These are phyloP conservation scores for Amphibalanus amphitrite DNA, from an alignment of 1,140 invertebrate species.

Conservation along the genomic window DNA sequence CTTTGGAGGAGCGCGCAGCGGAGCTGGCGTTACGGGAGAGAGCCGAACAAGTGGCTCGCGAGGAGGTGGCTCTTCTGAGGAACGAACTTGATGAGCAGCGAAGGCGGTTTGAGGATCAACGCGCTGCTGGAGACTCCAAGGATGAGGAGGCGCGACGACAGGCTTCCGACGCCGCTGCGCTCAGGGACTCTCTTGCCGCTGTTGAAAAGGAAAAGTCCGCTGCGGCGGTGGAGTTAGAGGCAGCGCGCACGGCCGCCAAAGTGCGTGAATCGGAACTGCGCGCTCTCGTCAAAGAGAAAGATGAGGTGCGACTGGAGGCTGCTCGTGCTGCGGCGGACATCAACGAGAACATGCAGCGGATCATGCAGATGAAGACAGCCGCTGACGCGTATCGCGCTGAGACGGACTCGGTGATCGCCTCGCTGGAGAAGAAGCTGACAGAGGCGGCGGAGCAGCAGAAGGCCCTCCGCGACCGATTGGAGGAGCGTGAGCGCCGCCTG, in stretches of 20 bases:
- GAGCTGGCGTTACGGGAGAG: constrained; percentile 26
- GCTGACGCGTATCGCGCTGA: too few species aligned
- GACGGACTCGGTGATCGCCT: not conserved
- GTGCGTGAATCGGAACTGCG: constrained; percentile 3
- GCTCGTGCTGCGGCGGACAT: too few species aligned
- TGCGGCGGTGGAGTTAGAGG: constrained; percentile 20
- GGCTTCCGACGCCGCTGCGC: constrained; percentile 13
- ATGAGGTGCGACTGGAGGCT: constrained; percentile 2
- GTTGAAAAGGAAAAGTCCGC: constrained; percentile 25
- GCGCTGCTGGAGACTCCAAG: too few species aligned
- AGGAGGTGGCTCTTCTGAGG: constrained; percentile 15
- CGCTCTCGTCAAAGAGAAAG: not conserved
- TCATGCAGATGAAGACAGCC: too few species aligned
- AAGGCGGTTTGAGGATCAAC: constrained; percentile 21
- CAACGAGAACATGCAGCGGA: too few species aligned
- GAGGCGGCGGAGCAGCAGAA: constrained; percentile 28
- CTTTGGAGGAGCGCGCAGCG: constrained; percentile 20
- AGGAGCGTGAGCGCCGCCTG: too few species aligned
- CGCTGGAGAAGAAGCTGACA: constrained; percentile 27
- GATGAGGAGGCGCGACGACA: too few species aligned
- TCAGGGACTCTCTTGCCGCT: constrained; percentile 24
- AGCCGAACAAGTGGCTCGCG: constrained; percentile 23
- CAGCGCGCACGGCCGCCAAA: not conserved
- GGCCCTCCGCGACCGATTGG: constrained; percentile 20
- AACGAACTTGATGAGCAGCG: constrained; percentile 21